Base-by-base conservation (phyloP, 2,888 invertebrate genomes). In the Parascotia fuliginaria region DNA sequence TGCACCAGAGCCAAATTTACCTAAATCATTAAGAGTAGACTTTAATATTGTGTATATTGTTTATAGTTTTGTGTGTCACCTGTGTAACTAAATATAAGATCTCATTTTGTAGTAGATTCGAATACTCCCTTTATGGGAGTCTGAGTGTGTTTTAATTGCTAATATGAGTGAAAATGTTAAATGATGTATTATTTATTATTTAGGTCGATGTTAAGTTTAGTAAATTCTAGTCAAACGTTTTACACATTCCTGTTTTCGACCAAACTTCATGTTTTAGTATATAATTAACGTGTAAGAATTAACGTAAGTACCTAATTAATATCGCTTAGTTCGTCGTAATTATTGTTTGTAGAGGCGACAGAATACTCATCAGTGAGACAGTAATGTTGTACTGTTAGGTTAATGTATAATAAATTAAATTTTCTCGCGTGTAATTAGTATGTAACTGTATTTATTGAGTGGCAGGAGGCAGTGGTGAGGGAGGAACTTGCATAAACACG, bases 171-270 rank as follows among this genome's bases (percentile, higher is more conserved):
- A 76, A 83, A 79, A 81, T 85, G 85, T 89, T 87, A 77, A 79
- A 65, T 77, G 77, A 81, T 87, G 79, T 88, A 84, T 81, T 89
- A 87, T 89, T 87, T 90, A 87, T 89, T 86, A 87, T 89, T 86
- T 79, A 72, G 88, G 86, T 87, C 81, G 85, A 83, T 84, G 92
- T 91, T 92, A 91, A 85, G 92, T 91, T 91, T 91, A 88, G 85
- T 85, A 92, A 91, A 92, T 90, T 92, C 92, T 92, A 92, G 92
- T 91, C 92, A 92, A 78, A 83, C 87, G 90, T 92, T 91, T 87
- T 87, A 88, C 79, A 89, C 92, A 91, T 91, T 92, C 92, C 92
- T 91, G 90, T 91, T 91, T 85, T 85, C 87, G 90, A 91, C 89
- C 90, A 90, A 91, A 90, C 89, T 79, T 83, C 76, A 77, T 79